These are phyloP conservation scores for Sminthurides aquaticus DNA, from an alignment of 2,888 invertebrate genomes.

Conservation along the genomic window DNA sequence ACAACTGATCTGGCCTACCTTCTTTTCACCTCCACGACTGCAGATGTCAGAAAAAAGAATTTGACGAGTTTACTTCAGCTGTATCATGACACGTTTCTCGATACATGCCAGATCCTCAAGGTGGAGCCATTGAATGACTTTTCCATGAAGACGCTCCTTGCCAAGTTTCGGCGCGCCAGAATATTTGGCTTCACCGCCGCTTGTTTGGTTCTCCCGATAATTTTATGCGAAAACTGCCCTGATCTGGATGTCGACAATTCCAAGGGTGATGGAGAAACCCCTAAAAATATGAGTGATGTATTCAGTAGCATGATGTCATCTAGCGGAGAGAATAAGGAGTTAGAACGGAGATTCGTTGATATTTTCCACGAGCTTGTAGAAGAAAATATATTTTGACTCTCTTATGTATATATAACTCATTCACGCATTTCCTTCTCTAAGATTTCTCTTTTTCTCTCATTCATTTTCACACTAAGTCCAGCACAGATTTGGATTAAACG, in stretches of 20 bases:
- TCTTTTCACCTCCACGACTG: slow-evolving; percentile 19
- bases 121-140: slow-evolving; percentile 22
- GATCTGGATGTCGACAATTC: background rate
- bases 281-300: background rate
- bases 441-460: too few relatives aligned
- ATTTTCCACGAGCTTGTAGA: slow-evolving; percentile 2
- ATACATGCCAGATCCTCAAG: slow-evolving; percentile 16
- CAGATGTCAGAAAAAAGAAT: slow-evolving; percentile 32
- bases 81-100: slow-evolving; percentile 41
- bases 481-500: too few relatives aligned
- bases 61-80: slow-evolving; percentile 40
- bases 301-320: background rate
- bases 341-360: background rate
- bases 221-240: slow-evolving; percentile 1
- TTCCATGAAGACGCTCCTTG: slow-evolving; percentile 27
- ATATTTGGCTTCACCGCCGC: slow-evolving; percentile 28
- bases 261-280: background rate
- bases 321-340: background rate
- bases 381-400: slow-evolving; percentile 1
- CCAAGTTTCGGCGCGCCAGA: slow-evolving; percentile 27
- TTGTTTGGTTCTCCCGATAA: slow-evolving; percentile 21
- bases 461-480: too few relatives aligned
- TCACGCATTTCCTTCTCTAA: too few relatives aligned
- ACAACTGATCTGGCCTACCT: slow-evolving; percentile 31
- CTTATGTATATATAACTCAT: too few relatives aligned